Evolutionary conservation across 2,113 vertebrate species (phyloP).

Genomic region (Odocoileus hemionus): DNA sequence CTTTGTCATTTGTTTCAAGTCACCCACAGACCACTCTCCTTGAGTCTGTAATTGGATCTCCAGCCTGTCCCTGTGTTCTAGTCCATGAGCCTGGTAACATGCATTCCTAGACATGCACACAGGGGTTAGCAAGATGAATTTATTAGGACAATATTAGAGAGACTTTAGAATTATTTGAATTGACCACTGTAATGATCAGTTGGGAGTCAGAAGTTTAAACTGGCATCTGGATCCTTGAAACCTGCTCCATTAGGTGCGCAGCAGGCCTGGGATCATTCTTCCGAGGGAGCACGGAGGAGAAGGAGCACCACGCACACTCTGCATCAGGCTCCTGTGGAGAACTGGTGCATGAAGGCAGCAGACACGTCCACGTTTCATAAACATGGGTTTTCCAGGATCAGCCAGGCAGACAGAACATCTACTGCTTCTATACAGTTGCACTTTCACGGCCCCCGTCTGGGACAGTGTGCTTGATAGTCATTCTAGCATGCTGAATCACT

Average conservation of each 20-base stretch:
- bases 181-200: not conserved
- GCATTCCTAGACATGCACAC: not conserved
- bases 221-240: not conserved
- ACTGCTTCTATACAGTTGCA: not conserved
- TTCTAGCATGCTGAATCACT: not conserved
- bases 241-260: rapidly evolving
- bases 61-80: not conserved
- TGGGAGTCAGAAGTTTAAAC: not conserved
- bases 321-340: not conserved
- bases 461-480: not conserved
- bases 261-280: not conserved
- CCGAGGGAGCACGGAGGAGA: not conserved
- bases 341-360: not conserved
- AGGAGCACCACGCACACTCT: not conserved
- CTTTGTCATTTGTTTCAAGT: not conserved
- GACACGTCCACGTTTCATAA: not conserved
- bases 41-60: not conserved
- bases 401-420: not conserved
- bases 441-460: not conserved
- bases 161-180: not conserved
- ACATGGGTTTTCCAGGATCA: not conserved
- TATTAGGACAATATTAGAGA: not conserved
- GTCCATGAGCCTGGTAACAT: not conserved
- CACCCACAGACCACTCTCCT: not conserved
- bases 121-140: not conserved